Conservation (phyloP, 1,140 invertebrate species). For the Drosophila pseudoobscura region DNA sequence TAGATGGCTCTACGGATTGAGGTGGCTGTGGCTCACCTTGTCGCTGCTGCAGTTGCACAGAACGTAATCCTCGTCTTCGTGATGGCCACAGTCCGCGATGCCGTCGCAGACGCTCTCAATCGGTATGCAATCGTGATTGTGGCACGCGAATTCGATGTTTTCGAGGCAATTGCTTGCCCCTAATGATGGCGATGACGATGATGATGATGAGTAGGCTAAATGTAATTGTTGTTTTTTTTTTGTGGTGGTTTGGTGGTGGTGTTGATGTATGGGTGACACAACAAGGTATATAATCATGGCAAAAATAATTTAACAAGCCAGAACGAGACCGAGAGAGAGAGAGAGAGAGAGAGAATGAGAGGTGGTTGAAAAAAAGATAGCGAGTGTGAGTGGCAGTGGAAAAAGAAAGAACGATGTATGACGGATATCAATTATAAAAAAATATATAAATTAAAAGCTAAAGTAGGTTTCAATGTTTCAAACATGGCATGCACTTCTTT, state of each 20-base stretch:
- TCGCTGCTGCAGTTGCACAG: constrained; percentile 83
- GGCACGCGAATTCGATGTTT: constrained; percentile 84
- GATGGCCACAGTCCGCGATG: constrained; percentile 90
- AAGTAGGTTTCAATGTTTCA: constrained; percentile 74
- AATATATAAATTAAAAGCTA: constrained; percentile 41
- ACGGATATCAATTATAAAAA: constrained; percentile 50
- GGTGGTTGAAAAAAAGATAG: constrained; percentile 1
- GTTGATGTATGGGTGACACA: constrained; percentile 60
- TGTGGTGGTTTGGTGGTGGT: constrained; percentile 28
- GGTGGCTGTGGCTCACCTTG: constrained; percentile 66
- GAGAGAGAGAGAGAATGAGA: constrained; percentile 35
- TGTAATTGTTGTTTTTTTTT: constrained; percentile 22
- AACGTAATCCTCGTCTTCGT: constrained; percentile 89
- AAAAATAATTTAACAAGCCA: constrained; percentile 50
- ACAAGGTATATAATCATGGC: constrained; percentile 59
- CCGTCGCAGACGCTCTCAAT: constrained; percentile 89
- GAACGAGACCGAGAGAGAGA: constrained; percentile 34
- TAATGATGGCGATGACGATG: constrained; percentile 15
- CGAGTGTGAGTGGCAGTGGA: constrained; percentile 2
- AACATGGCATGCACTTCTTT: constrained; percentile 66
- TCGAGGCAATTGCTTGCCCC: constrained; percentile 66
- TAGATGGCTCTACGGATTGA: constrained; percentile 1
- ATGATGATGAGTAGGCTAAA: constrained; percentile 58
- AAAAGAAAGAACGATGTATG: constrained; percentile 18
- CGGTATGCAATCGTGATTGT: constrained; percentile 84